Percentiles rank a stretch among this genome's conserved stretches.
These are phyloP conservation scores for Anoncus sp. DNA, from an alignment of 2,888 invertebrate species.

Conservation along the genomic window DNA sequence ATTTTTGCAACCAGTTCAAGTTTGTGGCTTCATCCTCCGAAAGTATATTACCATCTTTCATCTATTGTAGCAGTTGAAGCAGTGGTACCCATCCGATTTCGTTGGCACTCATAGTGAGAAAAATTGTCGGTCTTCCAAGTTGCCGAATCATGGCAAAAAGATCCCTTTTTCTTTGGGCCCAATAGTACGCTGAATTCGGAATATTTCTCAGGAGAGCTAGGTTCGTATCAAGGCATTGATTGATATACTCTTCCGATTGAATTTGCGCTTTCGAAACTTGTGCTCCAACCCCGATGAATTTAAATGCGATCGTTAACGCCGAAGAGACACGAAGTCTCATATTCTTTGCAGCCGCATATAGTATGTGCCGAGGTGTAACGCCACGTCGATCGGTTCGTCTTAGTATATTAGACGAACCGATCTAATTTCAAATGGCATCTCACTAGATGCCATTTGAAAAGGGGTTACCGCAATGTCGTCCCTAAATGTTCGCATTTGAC, in stretches of 20 bases:
- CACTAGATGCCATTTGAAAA: constrained; percentile 80
- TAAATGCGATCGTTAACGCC: constrained; percentile 32
- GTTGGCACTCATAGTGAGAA: constrained; percentile 81
- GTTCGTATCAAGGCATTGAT: constrained; percentile 67
- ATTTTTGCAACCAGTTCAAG: constrained; percentile 38
- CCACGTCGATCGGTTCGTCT: constrained; percentile 79
- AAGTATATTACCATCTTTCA: constrained; percentile 13
- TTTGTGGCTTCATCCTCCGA: constrained; percentile 10
- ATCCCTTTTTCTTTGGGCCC: constrained; percentile 56
- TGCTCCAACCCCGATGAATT: constrained; percentile 71
- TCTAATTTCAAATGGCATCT: too few species aligned
- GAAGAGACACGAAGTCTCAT: constrained; percentile 70
- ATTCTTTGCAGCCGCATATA: constrained; percentile 81
- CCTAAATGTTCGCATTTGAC: constrained; percentile 56
- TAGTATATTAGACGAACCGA: too few species aligned
- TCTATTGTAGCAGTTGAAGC: constrained; percentile 75
- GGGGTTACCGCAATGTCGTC: constrained; percentile 72
- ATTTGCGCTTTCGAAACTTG: constrained; percentile 73
- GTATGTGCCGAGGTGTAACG: constrained; percentile 71
- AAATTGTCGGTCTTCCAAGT: constrained; percentile 78
- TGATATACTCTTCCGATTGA: constrained; percentile 73
- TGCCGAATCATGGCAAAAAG: constrained; percentile 75
- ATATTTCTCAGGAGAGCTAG: constrained; percentile 52
- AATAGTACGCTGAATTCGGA: constrained; percentile 57
- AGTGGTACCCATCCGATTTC: constrained; percentile 79